phyloP scores from a whole-genome alignment of 2,888 invertebrate species.

The Mayetiola destructor region DNA sequence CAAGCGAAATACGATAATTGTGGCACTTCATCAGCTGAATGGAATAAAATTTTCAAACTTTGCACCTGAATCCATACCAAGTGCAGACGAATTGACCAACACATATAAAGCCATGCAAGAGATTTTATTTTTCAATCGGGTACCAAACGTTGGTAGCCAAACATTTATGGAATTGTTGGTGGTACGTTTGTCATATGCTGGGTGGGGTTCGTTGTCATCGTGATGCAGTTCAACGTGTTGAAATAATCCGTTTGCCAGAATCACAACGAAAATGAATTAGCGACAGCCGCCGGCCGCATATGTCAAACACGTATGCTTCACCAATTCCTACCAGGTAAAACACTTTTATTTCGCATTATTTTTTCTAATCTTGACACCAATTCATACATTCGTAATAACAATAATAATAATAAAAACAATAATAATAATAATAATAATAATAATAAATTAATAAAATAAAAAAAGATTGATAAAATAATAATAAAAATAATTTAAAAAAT shows the following conservation, averaged over 20 bases:
- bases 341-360: no score
- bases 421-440: no score
- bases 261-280: slow-evolving; percentile 67
- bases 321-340: slow-evolving; percentile 75
- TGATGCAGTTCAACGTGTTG: slow-evolving; percentile 74
- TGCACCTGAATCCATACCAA: slow-evolving; percentile 45
- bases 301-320: slow-evolving; percentile 82
- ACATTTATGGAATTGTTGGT: slow-evolving; percentile 78
- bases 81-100: slow-evolving; percentile 64
- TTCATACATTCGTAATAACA: no score
- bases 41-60: slow-evolving; percentile 41
- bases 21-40: slow-evolving; percentile 49
- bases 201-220: slow-evolving; percentile 66
- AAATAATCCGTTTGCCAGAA: slow-evolving; percentile 69
- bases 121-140: slow-evolving; percentile 75
- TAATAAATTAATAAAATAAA: no score
- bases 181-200: slow-evolving; percentile 46
- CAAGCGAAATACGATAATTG: slow-evolving; percentile 44
- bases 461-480: no score
- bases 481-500: no score
- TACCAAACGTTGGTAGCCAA: slow-evolving; percentile 78
- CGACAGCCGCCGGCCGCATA: slow-evolving; percentile 67
- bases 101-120: slow-evolving; percentile 60
- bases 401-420: no score
- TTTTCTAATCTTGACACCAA: no score